Conservation (phyloP, 2,113 vertebrate genomes). For the Charadrius vociferus region DNA sequence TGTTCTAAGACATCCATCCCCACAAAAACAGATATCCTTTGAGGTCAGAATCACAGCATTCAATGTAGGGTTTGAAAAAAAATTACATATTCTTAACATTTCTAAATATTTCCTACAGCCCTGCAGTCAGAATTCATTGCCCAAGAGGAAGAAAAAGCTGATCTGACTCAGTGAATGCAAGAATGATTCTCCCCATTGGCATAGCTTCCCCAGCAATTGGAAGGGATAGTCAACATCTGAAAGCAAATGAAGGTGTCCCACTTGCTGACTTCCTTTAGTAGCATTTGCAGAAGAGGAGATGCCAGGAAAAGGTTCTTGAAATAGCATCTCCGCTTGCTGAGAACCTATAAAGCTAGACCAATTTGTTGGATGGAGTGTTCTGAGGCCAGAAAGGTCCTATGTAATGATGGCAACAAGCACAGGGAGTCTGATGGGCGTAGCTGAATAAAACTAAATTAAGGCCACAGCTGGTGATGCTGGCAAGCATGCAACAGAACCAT, state of each 20-base stretch:
- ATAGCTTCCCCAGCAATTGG: not conserved
- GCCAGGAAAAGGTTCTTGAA: not conserved
- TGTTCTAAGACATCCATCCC: not conserved
- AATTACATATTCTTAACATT: not conserved
- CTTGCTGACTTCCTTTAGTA: not conserved
- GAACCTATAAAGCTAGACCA: not conserved
- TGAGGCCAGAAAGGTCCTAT: not conserved
- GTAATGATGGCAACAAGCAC: not conserved
- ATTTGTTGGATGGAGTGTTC: not conserved
- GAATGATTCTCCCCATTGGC: not conserved
- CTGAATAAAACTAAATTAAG: not conserved
- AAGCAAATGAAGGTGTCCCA: not conserved
- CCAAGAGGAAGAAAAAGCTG: not conserved
- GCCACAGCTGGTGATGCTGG: not conserved
- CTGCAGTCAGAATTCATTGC: not conserved
- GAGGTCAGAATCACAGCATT: not conserved
- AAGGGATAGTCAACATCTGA: not conserved
- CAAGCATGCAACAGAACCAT: not conserved
- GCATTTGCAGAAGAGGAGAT: not conserved
- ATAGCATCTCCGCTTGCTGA: not conserved
- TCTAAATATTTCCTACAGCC: not conserved
- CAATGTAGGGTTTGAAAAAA: accelerated
- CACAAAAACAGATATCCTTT: not conserved
- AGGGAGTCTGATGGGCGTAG: not conserved
- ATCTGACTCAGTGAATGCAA: not conserved